Conservation (phyloP, 2,113 vertebrate species). For the Dolichotis patagonum region DNA sequence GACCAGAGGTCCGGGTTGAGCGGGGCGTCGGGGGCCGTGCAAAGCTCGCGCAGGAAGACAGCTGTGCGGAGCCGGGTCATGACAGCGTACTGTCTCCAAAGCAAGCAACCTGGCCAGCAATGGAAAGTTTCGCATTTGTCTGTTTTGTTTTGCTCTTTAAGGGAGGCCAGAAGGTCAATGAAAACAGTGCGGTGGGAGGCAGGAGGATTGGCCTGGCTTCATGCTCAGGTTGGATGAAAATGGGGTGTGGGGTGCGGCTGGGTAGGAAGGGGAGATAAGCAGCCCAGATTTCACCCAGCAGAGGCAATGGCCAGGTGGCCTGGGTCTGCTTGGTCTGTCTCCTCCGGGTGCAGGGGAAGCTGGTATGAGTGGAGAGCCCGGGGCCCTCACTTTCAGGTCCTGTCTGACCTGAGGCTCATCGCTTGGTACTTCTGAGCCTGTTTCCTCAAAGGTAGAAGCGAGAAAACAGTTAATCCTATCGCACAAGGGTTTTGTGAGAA, state of each 20-base stretch:
- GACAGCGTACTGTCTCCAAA: background rate
- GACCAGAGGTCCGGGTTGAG: background rate
- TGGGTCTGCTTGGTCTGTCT: background rate
- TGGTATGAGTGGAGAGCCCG: background rate
- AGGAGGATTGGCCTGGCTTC: background rate
- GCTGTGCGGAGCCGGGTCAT: background rate
- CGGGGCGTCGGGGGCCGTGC: background rate
- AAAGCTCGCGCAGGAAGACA: background rate
- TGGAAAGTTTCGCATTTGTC: background rate
- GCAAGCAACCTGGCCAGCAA: background rate
- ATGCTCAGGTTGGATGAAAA: background rate
- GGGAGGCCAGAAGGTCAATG: background rate
- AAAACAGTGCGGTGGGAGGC: background rate
- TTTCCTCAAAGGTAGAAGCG: background rate
- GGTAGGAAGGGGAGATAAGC: background rate
- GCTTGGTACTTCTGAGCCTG: background rate
- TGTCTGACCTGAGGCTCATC: background rate
- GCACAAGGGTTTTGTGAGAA: background rate
- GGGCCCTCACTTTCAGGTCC: background rate
- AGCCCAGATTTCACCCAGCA: background rate
- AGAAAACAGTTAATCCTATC: background rate
- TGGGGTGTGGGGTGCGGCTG: no score
- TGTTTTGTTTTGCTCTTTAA: background rate
- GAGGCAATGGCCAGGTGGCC: background rate
- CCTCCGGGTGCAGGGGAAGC: background rate